Evolutionary conservation across 2,888 invertebrate species (phyloP).

Genomic region (Xylophagus ater): DNA sequence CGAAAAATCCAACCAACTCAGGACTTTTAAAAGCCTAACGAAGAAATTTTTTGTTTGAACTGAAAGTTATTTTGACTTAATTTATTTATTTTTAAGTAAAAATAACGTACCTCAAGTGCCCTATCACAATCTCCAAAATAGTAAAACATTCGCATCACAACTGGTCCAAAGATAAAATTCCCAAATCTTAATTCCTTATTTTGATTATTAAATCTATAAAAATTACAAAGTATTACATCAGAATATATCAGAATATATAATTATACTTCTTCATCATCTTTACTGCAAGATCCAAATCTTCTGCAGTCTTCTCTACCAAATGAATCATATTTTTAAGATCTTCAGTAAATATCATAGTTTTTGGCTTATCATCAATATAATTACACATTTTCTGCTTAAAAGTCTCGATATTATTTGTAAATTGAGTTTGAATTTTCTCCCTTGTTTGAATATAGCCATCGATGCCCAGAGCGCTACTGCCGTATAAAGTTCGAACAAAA

Average conservation of each 20-base stretch:
- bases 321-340: slow-evolving; percentile 74
- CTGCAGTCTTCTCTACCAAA: slow-evolving; percentile 47
- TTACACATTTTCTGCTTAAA: slow-evolving; percentile 61
- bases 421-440: slow-evolving; percentile 47
- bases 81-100: too few relatives aligned
- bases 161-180: slow-evolving; percentile 71
- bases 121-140: slow-evolving; percentile 54
- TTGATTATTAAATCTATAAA: slow-evolving; percentile 56
- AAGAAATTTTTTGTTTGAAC: slow-evolving; percentile 4
- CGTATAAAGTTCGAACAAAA: slow-evolving; percentile 7
- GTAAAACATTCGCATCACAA: slow-evolving; percentile 69
- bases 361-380: slow-evolving; percentile 42
- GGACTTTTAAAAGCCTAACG: slow-evolving; percentile 53
- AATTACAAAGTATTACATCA: slow-evolving; percentile 1
- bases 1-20: slow-evolving; percentile 53
- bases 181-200: slow-evolving; percentile 63
- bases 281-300: slow-evolving; percentile 51
- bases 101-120: slow-evolving; percentile 45
- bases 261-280: slow-evolving; percentile 60
- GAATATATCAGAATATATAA: slow-evolving; percentile 1
- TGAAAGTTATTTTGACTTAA: too few relatives aligned
- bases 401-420: slow-evolving; percentile 49
- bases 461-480: slow-evolving; percentile 44
- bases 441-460: slow-evolving; percentile 47
- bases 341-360: slow-evolving; percentile 67